These are phyloP conservation scores for Leucopternis melanops DNA, from an alignment of 2,113 vertebrate species.

Conservation along the genomic window DNA sequence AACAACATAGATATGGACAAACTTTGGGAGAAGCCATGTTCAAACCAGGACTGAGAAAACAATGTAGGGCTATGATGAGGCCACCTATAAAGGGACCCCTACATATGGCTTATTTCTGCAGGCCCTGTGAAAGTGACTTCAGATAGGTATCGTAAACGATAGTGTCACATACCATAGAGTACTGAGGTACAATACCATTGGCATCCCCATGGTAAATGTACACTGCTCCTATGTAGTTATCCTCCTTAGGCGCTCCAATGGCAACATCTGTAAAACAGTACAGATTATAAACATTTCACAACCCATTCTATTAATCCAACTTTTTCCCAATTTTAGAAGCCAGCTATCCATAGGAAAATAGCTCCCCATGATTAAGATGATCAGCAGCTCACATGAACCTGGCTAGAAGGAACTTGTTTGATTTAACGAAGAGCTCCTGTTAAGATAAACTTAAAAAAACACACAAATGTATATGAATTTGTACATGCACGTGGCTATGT, in stretches of 20 bases:
- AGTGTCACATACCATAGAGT: slow-evolving; percentile 86
- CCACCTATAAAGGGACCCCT: not conserved
- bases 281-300: not conserved
- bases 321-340: not conserved
- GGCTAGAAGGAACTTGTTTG: not conserved
- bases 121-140: not conserved
- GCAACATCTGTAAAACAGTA: slow-evolving; percentile 83
- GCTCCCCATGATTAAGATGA: not conserved
- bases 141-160: not conserved
- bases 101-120: not conserved
- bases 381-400: not conserved
- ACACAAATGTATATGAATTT: not conserved
- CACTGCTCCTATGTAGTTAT: slow-evolving; percentile 86
- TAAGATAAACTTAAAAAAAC: not conserved
- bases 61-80: not conserved
- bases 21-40: not conserved
- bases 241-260: slow-evolving; percentile 91
- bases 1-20: not conserved
- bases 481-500: not conserved
- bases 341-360: not conserved
- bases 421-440: not conserved
- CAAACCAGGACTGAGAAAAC: not conserved
- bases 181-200: slow-evolving; percentile 80
- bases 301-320: not conserved
- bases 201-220: slow-evolving; percentile 93